Evolutionary conservation across 1,140 invertebrate genomes (phyloP).

Genomic region (Apis mellifera): DNA sequence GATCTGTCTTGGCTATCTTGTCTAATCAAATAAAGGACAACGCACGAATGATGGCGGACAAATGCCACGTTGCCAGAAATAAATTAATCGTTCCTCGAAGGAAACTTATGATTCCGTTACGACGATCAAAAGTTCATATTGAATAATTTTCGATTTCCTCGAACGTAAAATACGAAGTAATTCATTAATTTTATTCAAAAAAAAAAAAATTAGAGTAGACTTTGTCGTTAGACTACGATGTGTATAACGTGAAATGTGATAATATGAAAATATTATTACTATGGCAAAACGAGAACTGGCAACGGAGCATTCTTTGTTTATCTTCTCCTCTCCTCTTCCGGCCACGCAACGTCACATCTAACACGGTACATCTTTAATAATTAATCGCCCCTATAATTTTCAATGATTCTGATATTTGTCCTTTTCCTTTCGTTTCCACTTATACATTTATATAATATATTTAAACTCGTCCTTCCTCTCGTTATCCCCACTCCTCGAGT

Average conservation of each 20-base stretch:
- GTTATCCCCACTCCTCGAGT: constrained; percentile 14
- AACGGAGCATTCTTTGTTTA: not conserved
- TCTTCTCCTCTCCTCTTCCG: constrained; percentile 5
- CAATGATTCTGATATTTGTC: not conserved
- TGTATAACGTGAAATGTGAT: too few relatives aligned
- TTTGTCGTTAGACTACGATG: not conserved
- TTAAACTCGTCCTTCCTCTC: constrained; percentile 9
- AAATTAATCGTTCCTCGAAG: not conserved
- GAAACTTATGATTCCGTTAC: not conserved
- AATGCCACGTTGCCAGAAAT: constrained; percentile 33
- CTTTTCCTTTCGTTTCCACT: not conserved
- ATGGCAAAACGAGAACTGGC: not conserved
- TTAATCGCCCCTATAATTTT: constrained; percentile 5
- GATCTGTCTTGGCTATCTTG: constrained; percentile 6
- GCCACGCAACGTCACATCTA: not conserved
- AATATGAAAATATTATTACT: not conserved
- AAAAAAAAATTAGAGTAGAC: not conserved
- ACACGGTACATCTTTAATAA: not conserved
- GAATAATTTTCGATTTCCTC: not conserved
- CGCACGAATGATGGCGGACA: not conserved
- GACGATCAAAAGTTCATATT: too few relatives aligned
- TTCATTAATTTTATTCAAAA: not conserved
- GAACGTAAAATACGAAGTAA: not conserved
- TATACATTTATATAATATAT: not conserved
- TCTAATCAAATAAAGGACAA: constrained; percentile 13